Percentiles rank a stretch among this genome's conserved stretches.
Conservation (phyloP, 2,113 vertebrate genomes). For the Saguinus midas region DNA sequence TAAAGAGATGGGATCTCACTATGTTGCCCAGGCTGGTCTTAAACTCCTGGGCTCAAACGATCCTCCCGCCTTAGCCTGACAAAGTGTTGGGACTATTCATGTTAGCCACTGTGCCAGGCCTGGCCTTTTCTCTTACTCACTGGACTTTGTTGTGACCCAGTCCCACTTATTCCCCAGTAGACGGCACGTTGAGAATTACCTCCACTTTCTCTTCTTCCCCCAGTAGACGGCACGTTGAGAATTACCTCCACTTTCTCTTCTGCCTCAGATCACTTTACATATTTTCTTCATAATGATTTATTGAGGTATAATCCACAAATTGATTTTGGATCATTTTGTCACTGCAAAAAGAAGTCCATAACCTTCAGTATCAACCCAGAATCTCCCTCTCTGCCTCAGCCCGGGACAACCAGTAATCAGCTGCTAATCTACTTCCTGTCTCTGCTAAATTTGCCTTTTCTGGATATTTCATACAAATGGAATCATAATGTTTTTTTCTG, state of each 20-base stretch:
- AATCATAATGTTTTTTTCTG: too few relatives aligned
- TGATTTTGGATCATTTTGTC: not conserved
- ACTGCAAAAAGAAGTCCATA: not conserved
- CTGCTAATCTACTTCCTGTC: not conserved
- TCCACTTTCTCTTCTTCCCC: not conserved
- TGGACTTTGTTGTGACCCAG: not conserved
- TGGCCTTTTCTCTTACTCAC: too few relatives aligned
- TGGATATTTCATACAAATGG: not conserved
- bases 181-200: too few relatives aligned
- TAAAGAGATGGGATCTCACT: too few relatives aligned
- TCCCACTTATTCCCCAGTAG: too few relatives aligned
- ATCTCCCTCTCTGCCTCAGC: not conserved
- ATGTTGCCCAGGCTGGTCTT: too few relatives aligned
- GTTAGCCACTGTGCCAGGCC: too few relatives aligned
- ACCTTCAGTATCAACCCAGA: not conserved
- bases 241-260: accelerated
- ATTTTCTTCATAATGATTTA: not conserved
- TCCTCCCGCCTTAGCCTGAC: too few relatives aligned
- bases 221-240: accelerated
- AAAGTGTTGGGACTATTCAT: too few relatives aligned
- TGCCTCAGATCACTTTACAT: accelerated
- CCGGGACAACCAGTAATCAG: too few relatives aligned
- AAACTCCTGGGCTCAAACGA: too few relatives aligned
- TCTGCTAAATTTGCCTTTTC: too few relatives aligned
- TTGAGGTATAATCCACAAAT: not conserved